These are phyloP conservation scores for Drosophila willistoni DNA, from an alignment of 1,140 invertebrate genomes.

Conservation along the genomic window DNA sequence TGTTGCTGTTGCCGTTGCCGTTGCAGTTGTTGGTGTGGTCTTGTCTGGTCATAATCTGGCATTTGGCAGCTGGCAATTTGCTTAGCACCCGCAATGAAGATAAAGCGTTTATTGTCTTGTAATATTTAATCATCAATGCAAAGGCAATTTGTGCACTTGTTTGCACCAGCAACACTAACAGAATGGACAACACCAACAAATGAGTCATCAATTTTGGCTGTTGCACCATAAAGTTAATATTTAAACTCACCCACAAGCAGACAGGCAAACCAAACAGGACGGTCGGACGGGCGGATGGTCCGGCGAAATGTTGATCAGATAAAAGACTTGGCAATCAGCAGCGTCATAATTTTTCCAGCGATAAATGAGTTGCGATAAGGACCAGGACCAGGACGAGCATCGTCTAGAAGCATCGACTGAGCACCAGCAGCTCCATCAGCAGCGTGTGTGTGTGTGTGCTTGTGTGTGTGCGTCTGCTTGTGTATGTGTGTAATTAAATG, in stretches of 20 bases:
- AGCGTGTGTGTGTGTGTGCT: slow-evolving; percentile 8
- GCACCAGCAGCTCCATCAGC: background rate
- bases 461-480: slow-evolving; percentile 16
- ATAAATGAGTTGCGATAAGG: slow-evolving; percentile 82
- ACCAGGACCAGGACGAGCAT: slow-evolving; percentile 15
- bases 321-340: slow-evolving; percentile 77
- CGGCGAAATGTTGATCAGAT: slow-evolving; percentile 58
- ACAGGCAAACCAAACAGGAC: background rate
- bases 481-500: slow-evolving; percentile 79
- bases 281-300: background rate
- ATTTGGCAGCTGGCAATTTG: slow-evolving; percentile 71
- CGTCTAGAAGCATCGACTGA: background rate
- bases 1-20: slow-evolving; percentile 3
- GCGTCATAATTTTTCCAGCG: slow-evolving; percentile 82
- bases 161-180: slow-evolving; percentile 43
- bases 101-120: slow-evolving; percentile 77
- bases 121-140: slow-evolving; percentile 73
- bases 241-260: slow-evolving; percentile 60
- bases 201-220: slow-evolving; percentile 71
- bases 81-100: slow-evolving; percentile 70
- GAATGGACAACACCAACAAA: slow-evolving; percentile 37
- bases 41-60: slow-evolving; percentile 61
- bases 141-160: slow-evolving; percentile 65
- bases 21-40: slow-evolving; percentile 31
- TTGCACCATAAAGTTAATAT: slow-evolving; percentile 55